Conservation (phyloP, 2,797 vertebrate species). For the Chaetophractus vellerosus region DNA sequence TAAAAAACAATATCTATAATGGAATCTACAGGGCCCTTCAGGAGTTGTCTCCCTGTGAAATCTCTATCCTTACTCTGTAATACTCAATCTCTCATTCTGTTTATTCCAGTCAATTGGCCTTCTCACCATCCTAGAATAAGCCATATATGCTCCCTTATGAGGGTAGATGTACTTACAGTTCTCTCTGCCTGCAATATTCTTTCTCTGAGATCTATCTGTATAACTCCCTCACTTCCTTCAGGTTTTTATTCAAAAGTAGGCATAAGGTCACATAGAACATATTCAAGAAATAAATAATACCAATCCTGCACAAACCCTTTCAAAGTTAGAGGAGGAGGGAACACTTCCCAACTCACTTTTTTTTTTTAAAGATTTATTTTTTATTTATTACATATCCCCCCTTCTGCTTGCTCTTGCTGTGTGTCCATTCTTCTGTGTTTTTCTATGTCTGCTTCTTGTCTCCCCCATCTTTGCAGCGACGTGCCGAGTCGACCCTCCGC, state of each 20-base stretch:
- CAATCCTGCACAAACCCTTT: neutral
- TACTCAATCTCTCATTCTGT: too few relatives aligned
- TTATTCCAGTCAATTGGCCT: neutral
- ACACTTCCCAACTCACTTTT: neutral
- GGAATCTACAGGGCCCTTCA: neutral
- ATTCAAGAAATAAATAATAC: neutral
- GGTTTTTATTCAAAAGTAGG: neutral
- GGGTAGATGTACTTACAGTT: neutral
- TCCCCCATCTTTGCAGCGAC: too few relatives aligned
- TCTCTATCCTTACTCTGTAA: neutral
- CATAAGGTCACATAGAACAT: neutral
- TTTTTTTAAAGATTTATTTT: too few relatives aligned
- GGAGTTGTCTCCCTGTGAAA: neutral
- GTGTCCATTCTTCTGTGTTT: too few relatives aligned
- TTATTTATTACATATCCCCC: too few relatives aligned
- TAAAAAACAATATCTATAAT: neutral
- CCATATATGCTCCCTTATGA: neutral
- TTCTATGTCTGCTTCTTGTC: too few relatives aligned
- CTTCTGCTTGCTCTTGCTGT: too few relatives aligned
- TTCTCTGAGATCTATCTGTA: rapidly evolving
- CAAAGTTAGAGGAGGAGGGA: neutral
- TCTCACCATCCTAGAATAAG: neutral
- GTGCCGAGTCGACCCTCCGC: too few relatives aligned
- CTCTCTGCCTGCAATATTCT: neutral
- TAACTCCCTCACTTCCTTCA: neutral